These are phyloP conservation scores for Ellobius talpinus DNA, from an alignment of 2,113 vertebrate genomes.

Conservation along the genomic window DNA sequence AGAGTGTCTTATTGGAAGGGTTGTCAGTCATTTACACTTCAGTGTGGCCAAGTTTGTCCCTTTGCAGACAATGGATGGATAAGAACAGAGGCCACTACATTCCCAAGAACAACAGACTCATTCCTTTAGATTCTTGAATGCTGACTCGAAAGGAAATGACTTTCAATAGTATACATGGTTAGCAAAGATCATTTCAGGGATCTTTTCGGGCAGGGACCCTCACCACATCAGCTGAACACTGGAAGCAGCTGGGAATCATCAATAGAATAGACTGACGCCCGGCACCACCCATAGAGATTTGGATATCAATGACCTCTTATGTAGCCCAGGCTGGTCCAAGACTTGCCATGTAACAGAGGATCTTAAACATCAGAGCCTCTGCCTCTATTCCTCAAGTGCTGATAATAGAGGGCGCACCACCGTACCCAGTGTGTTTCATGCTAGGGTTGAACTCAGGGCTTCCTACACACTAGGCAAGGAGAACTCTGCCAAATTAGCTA, in stretches of 20 bases:
- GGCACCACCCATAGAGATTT: neutral
- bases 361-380: neutral
- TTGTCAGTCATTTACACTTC: conserved; percentile 45
- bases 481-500: neutral
- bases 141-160: neutral
- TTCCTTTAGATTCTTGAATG: conserved; percentile 48
- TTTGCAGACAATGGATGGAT: conserved; percentile 66
- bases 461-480: neutral
- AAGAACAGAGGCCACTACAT: conserved; percentile 58
- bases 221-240: neutral
- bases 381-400: neutral
- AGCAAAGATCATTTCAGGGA: conserved; percentile 45
- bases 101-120: conserved; percentile 43
- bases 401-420: neutral
- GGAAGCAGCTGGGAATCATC: neutral
- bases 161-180: conserved; percentile 39
- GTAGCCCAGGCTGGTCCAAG: neutral
- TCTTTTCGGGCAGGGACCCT: neutral
- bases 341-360: neutral
- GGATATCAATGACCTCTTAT: neutral
- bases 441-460: neutral
- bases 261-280: neutral
- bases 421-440: neutral
- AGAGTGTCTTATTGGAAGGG: neutral
- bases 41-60: conserved; percentile 2